A percentile compares a stretch with the other conserved stretches of the same genome.
Evolutionary conservation across 2,888 invertebrate species (phyloP).

Genomic region (Hermaeophaga mercurialis): DNA sequence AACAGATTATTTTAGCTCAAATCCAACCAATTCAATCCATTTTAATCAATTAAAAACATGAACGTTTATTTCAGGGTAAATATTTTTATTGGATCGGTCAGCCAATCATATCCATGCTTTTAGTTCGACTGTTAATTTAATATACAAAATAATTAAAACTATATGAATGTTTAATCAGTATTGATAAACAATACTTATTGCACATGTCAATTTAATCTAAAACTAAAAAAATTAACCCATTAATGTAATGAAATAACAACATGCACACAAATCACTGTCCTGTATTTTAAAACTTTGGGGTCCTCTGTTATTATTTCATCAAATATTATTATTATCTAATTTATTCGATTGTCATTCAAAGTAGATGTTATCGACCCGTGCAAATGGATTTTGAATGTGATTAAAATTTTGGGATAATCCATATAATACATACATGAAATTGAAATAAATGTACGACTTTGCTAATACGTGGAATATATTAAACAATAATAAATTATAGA

Average conservation of each 20-base stretch:
- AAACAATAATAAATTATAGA: constrained; percentile 1
- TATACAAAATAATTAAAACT: constrained; percentile 1
- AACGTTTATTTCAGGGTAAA: neutral
- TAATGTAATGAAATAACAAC: constrained; percentile 24
- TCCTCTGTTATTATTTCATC: constrained; percentile 21
- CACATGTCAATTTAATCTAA: constrained; percentile 21
- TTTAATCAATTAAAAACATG: constrained; percentile 6
- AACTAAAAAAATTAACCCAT: constrained; percentile 21
- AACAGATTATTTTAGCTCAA: neutral
- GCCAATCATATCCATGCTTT: neutral
- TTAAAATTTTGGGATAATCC: constrained; percentile 24
- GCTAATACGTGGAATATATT: constrained; percentile 1
- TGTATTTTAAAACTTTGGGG: constrained; percentile 17
- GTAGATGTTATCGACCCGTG: constrained; percentile 21
- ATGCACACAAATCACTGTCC: constrained; percentile 27
- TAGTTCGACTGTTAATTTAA: neutral
- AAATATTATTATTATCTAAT: constrained; percentile 30
- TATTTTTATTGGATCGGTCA: neutral
- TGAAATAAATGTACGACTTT: constrained; percentile 4
- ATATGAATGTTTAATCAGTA: neutral
- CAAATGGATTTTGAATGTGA: constrained; percentile 31
- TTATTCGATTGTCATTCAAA: constrained; percentile 28
- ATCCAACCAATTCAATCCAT: neutral
- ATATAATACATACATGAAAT: constrained; percentile 8
- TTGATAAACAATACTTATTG: constrained; percentile 14